Conservation (phyloP, 2,797 vertebrate genomes). For the Melanitta fusca region DNA sequence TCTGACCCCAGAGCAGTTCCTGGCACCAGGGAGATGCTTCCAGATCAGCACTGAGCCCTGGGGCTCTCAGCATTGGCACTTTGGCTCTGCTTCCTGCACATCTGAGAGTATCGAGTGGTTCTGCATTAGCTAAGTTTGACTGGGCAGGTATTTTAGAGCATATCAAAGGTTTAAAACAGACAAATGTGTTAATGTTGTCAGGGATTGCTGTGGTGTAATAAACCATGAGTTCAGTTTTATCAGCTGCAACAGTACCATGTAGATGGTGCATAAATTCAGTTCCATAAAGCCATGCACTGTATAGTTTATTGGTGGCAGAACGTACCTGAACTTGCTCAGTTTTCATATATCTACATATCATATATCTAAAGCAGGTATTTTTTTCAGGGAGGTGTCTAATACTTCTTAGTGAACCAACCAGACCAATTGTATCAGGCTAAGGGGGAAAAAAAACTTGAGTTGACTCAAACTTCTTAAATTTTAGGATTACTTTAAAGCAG, state of each 20-base stretch:
- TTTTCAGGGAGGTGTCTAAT: neutral
- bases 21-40: neutral
- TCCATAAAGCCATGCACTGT: neutral
- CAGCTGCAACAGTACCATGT: neutral
- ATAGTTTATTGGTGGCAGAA: neutral
- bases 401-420: neutral
- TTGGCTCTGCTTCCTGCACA: neutral
- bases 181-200: neutral
- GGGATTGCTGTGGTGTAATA: neutral
- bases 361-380: neutral
- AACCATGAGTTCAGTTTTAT: neutral
- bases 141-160: neutral
- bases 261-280: neutral
- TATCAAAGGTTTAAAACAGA: neutral
- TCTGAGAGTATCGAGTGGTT: neutral
- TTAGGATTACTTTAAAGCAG: neutral
- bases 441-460: neutral
- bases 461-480: neutral
- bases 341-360: neutral
- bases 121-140: constrained; percentile 3
- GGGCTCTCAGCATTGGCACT: rapidly evolving
- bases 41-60: neutral
- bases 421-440: neutral
- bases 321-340: neutral
- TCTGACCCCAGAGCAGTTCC: neutral